Percentiles rank a stretch among this genome's conserved stretches.
Evolutionary conservation across 2,797 vertebrate genomes (phyloP).

Genomic region (Platyrinchus mystaceus): DNA sequence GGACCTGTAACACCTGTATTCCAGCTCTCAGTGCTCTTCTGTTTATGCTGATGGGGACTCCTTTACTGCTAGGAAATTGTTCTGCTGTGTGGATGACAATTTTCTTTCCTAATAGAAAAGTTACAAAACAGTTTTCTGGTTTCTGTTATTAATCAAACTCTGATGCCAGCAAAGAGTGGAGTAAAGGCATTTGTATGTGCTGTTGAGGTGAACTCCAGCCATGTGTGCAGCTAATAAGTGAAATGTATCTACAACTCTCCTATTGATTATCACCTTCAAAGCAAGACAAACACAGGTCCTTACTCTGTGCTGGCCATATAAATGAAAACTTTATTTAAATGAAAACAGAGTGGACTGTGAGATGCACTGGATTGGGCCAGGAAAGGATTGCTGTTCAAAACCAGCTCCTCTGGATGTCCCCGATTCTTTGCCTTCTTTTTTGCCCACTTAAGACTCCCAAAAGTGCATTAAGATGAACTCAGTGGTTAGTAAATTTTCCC

Average conservation of each 20-base stretch:
- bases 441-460: conserved; percentile 42
- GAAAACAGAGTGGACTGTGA: conserved; percentile 48
- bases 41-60: background rate
- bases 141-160: conserved; percentile 57
- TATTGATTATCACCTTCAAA: conserved; percentile 63
- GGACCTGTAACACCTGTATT: background rate
- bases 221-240: conserved; percentile 54
- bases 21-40: background rate
- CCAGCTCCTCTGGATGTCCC: conserved; percentile 20
- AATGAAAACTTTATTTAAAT: conserved; percentile 68
- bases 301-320: conserved; percentile 19
- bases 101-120: conserved; percentile 37
- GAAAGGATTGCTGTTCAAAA: conserved; percentile 30
- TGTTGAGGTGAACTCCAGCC: conserved; percentile 63
- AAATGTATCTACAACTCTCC: conserved; percentile 33
- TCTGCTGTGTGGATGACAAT: background rate
- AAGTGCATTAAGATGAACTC: conserved; percentile 39
- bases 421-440: background rate
- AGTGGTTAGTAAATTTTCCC: conserved; percentile 66
- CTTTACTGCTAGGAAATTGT: background rate
- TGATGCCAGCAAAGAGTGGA: conserved; percentile 5
- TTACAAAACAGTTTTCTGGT: conserved; percentile 27
- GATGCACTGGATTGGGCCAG: background rate
- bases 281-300: conserved; percentile 38
- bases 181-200: conserved; percentile 1